A percentile compares a stretch with the other conserved stretches of the same genome.
These are phyloP conservation scores for Trissolcus japonicus DNA, from an alignment of 2,888 invertebrate genomes.

Conservation along the genomic window DNA sequence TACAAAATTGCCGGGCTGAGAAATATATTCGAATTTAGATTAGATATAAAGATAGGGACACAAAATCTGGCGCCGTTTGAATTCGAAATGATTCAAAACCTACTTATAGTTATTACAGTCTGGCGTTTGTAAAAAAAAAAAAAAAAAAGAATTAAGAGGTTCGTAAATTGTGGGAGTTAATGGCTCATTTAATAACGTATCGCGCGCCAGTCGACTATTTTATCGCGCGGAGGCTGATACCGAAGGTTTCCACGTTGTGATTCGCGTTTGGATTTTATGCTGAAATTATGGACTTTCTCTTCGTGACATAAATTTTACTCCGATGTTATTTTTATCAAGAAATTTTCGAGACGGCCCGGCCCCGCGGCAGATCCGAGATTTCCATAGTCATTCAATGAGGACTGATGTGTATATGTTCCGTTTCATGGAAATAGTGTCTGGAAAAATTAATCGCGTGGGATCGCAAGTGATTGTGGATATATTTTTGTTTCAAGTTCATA, in stretches of 20 bases:
- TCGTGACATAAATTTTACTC: constrained; percentile 22
- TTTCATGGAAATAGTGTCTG: too few species aligned
- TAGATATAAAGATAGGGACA: too few species aligned
- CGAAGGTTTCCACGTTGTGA: constrained; percentile 19
- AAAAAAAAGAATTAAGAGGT: constrained; percentile 9
- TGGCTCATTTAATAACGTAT: constrained; percentile 23
- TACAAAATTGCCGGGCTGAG: too few species aligned
- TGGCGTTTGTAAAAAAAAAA: constrained; percentile 5
- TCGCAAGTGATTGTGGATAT: too few species aligned
- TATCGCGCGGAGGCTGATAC: constrained; percentile 20
- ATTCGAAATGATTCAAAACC: constrained; percentile 2
- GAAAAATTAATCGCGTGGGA: too few species aligned
- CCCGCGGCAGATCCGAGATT: too few species aligned
- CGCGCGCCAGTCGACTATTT: constrained; percentile 14
- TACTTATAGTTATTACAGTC: constrained; percentile 3
- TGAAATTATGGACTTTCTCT: constrained; percentile 23
- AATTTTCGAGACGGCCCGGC: constrained; percentile 1
- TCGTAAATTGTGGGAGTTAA: constrained; percentile 28
- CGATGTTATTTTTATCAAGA: constrained; percentile 11
- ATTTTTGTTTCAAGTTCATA: too few species aligned
- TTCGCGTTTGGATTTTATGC: constrained; percentile 14
- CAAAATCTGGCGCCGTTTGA: constrained; percentile 1
- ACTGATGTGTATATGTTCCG: too few species aligned
- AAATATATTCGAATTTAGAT: too few species aligned
- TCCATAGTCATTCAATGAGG: too few species aligned